Evolutionary conservation across 2,888 invertebrate species (phyloP).

Genomic region (Leptinotarsa tumamoca): DNA sequence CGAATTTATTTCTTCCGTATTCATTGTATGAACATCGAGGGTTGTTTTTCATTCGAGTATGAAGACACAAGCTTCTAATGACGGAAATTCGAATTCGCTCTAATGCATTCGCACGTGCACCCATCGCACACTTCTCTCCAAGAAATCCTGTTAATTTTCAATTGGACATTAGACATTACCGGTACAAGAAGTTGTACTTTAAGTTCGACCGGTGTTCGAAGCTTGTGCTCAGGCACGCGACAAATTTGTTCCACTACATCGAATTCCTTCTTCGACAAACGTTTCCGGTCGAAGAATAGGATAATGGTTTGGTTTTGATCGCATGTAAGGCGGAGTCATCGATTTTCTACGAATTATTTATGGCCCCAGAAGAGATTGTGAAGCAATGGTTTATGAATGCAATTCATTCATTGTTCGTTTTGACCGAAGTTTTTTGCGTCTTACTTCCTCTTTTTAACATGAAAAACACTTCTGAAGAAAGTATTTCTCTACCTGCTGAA

Average conservation of each 20-base stretch:
- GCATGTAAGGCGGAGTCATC: neutral
- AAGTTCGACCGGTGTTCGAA: constrained; percentile 43
- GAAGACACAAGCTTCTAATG: constrained; percentile 9
- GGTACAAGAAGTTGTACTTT: constrained; percentile 54
- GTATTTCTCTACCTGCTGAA: no score
- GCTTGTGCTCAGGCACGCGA: constrained; percentile 51
- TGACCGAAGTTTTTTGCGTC: no score
- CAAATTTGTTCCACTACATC: constrained; percentile 47
- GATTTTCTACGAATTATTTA: neutral
- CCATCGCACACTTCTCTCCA: constrained; percentile 7
- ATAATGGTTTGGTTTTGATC: constrained; percentile 30
- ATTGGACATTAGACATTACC: constrained; percentile 45
- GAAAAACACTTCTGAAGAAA: no score
- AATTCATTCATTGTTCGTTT: constrained; percentile 1
- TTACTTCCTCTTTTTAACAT: no score
- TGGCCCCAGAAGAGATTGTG: neutral
- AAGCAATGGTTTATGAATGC: neutral
- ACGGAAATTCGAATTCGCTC: constrained; percentile 27
- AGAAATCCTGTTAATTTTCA: constrained; percentile 28
- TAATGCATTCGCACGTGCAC: constrained; percentile 27
- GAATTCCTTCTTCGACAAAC: constrained; percentile 45
- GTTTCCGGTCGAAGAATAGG: constrained; percentile 41
- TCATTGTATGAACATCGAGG: neutral
- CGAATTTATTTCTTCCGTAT: neutral
- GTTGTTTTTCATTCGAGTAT: constrained; percentile 12